Percentiles rank a stretch among this genome's conserved stretches.
Evolutionary conservation across 2,797 vertebrate genomes (phyloP).

Genomic region (Orestias chungarensis): DNA sequence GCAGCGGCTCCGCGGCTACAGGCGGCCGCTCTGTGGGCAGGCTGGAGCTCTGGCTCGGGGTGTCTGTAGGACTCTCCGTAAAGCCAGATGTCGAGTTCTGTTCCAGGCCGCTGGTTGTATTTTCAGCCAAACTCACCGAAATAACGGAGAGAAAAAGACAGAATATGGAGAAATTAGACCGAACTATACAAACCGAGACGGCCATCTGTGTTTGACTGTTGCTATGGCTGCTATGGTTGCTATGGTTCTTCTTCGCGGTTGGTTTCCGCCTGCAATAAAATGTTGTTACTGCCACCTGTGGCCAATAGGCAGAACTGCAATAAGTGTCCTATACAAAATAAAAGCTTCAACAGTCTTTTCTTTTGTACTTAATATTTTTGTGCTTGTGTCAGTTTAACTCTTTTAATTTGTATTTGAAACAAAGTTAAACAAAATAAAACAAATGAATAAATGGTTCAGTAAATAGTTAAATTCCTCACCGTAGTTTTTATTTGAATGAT

Average conservation of each 20-base stretch:
- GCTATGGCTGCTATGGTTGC: too few relatives aligned
- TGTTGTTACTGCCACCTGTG: background rate
- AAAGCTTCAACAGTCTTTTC: too few relatives aligned
- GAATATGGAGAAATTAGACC: background rate
- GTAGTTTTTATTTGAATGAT: too few relatives aligned
- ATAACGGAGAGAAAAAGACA: conserved; percentile 8
- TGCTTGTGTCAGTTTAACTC: too few relatives aligned
- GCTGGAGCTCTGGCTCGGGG: background rate
- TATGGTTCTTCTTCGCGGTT: conserved; percentile 28
- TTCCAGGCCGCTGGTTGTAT: background rate
- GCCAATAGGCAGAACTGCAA: background rate
- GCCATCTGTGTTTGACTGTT: conserved; percentile 64
- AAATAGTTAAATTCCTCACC: too few relatives aligned
- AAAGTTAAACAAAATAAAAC: too few relatives aligned
- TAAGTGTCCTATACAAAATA: too few relatives aligned
- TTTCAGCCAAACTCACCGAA: background rate
- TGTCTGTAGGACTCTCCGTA: background rate
- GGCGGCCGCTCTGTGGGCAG: background rate
- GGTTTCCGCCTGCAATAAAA: background rate
- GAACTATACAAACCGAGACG: accelerated
- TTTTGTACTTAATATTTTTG: too few relatives aligned
- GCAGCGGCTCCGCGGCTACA: conserved; percentile 19
- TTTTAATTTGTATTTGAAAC: too few relatives aligned
- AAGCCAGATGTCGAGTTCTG: background rate
- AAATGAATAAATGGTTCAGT: too few relatives aligned